Conservation (phyloP, 2,888 invertebrate genomes). For the Stratiomys singularior region DNA sequence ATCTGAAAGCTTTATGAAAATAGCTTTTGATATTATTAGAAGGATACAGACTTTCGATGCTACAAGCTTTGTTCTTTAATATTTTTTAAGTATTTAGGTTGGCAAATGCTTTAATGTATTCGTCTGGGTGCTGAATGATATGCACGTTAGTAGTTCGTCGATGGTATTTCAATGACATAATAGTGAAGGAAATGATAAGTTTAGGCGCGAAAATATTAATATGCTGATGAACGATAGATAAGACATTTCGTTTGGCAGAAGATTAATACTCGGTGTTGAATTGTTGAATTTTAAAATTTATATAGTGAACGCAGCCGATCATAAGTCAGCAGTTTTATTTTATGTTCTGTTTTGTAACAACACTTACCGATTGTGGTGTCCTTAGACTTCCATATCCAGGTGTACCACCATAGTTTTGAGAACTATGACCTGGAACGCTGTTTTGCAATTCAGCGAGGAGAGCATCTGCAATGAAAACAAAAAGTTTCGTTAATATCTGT, state of each 20-base stretch:
- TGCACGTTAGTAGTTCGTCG: neutral
- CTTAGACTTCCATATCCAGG: conserved; percentile 76
- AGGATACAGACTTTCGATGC: too few relatives aligned
- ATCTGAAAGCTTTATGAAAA: too few relatives aligned
- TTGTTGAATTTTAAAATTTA: too few relatives aligned
- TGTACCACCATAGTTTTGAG: conserved; percentile 62
- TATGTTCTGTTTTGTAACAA: too few relatives aligned
- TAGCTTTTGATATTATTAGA: too few relatives aligned
- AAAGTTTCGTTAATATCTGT: too few relatives aligned
- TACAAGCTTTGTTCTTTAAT: too few relatives aligned
- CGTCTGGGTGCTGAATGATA: neutral
- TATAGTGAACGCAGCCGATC: too few relatives aligned
- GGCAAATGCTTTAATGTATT: too few relatives aligned
- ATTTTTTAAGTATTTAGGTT: too few relatives aligned
- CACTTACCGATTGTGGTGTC: conserved; percentile 74
- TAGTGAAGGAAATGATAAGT: neutral
- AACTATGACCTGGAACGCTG: conserved; percentile 77
- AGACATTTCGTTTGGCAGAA: neutral
- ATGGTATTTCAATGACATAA: neutral
- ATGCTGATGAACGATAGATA: conserved; percentile 17
- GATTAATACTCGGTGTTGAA: too few relatives aligned
- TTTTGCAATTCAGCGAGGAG: conserved; percentile 95
- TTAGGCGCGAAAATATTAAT: neutral
- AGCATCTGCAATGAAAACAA: conserved; percentile 77
- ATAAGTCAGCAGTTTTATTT: too few relatives aligned